A percentile compares a stretch with the other conserved stretches of the same genome.
Conservation (phyloP, 2,888 invertebrate species). For the Chorisops tibialis region DNA sequence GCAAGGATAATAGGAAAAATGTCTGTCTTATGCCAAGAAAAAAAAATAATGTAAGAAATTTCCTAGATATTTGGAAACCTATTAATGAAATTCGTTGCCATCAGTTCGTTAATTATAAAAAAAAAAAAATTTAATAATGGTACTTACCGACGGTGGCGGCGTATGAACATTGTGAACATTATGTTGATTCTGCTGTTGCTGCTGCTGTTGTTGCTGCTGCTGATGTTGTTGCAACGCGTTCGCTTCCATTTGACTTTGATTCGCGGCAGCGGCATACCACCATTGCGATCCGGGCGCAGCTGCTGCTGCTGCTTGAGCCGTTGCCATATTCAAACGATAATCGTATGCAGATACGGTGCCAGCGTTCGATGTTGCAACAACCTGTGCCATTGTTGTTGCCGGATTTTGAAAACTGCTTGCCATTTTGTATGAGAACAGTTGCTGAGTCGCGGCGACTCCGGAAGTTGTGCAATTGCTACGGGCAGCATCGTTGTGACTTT, state of each 20-base stretch:
- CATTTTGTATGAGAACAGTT: conserved; percentile 83
- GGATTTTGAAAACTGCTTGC: conserved; percentile 76
- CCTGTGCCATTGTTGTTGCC: conserved; percentile 64
- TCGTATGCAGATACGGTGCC: conserved; percentile 66
- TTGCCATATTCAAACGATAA: conserved; percentile 65
- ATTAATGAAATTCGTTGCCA: no score
- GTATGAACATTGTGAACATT: conserved; percentile 46
- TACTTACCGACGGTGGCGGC: conserved; percentile 51
- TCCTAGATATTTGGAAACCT: no score
- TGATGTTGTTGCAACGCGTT: conserved; percentile 58
- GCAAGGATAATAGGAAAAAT: conserved; percentile 26
- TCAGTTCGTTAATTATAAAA: no score
- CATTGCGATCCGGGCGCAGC: conserved; percentile 61
- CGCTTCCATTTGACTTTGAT: conserved; percentile 54
- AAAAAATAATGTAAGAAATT: no score
- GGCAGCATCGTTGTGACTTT: conserved; percentile 54
- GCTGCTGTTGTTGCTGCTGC: conserved; percentile 48
- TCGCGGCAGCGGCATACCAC: conserved; percentile 72
- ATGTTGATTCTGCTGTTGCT: conserved; percentile 51
- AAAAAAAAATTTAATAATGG: conserved; percentile 40
- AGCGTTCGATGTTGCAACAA: conserved; percentile 61
- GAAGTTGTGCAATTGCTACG: conserved; percentile 60
- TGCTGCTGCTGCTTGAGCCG: conserved; percentile 53
- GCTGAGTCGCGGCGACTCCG: conserved; percentile 63
- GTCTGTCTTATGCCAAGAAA: no score